phyloP scores from a whole-genome alignment of 1,140 invertebrate genomes.

The Ptiloglossa arizonensis region DNA sequence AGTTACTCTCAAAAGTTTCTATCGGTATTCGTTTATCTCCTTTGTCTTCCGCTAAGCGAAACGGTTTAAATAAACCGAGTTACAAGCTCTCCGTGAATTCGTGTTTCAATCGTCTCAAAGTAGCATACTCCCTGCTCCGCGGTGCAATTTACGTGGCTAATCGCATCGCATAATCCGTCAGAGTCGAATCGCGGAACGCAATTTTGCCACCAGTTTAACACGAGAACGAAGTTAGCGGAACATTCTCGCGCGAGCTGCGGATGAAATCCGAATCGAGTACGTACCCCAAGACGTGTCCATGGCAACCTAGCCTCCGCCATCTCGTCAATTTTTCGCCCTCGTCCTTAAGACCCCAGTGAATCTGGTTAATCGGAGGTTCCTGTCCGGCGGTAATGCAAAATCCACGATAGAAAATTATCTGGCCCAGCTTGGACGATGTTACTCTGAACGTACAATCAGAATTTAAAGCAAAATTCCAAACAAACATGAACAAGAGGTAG shows the following conservation, averaged over 20 bases:
- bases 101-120: too few species aligned
- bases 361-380: slow-evolving; percentile 38
- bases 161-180: neutral
- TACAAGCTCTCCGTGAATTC: too few species aligned
- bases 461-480: slow-evolving; percentile 43
- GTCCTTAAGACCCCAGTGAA: neutral
- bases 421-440: slow-evolving; percentile 31
- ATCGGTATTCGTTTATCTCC: too few species aligned
- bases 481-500: slow-evolving; percentile 54
- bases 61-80: too few species aligned
- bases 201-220: neutral
- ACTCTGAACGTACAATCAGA: slow-evolving; percentile 4
- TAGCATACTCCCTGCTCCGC: too few species aligned
- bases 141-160: neutral
- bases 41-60: too few species aligned
- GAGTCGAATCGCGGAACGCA: neutral
- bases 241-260: neutral
- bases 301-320: slow-evolving; percentile 17
- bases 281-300: slow-evolving; percentile 35
- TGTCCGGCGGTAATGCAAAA: slow-evolving; percentile 37
- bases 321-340: slow-evolving; percentile 10
- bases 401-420: slow-evolving; percentile 39
- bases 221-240: slow-evolving; percentile 8
- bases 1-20: too few species aligned
- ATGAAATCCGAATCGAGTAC: neutral